Conservation (phyloP, 2,797 vertebrate genomes). For the Labeo calbasu region DNA sequence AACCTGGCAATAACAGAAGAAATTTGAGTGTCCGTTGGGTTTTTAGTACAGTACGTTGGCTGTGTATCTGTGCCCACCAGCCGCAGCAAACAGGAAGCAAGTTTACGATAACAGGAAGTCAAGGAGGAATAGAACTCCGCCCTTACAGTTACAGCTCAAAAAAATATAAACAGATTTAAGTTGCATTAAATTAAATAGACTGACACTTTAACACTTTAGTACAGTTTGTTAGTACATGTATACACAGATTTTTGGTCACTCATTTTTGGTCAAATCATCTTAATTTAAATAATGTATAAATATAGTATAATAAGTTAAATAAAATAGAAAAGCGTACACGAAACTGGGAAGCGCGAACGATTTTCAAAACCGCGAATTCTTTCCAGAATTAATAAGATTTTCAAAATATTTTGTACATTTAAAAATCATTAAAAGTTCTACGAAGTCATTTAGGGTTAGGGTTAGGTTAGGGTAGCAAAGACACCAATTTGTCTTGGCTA, state of each 20-base stretch:
- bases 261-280: background rate
- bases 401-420: background rate
- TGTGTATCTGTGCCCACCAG: conserved; percentile 14
- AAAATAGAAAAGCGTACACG: background rate
- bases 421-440: background rate
- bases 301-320: background rate
- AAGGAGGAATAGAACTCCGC: background rate
- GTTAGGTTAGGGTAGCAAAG: too few species aligned
- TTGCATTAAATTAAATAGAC: background rate
- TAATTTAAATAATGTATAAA: background rate
- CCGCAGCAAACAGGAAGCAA: conserved; percentile 6
- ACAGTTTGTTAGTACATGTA: background rate
- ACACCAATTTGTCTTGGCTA: background rate
- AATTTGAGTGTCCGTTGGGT: background rate
- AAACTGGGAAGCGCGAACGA: background rate
- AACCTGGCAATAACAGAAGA: background rate
- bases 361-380: background rate
- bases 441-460: background rate
- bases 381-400: background rate
- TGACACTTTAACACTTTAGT: background rate
- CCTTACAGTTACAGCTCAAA: background rate
- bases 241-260: background rate
- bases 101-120: conserved; percentile 24
- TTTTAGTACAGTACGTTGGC: background rate
- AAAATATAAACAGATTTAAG: background rate